Evolutionary conservation across 2,888 invertebrate genomes (phyloP).

Genomic region (Yponomeuta evonymella): DNA sequence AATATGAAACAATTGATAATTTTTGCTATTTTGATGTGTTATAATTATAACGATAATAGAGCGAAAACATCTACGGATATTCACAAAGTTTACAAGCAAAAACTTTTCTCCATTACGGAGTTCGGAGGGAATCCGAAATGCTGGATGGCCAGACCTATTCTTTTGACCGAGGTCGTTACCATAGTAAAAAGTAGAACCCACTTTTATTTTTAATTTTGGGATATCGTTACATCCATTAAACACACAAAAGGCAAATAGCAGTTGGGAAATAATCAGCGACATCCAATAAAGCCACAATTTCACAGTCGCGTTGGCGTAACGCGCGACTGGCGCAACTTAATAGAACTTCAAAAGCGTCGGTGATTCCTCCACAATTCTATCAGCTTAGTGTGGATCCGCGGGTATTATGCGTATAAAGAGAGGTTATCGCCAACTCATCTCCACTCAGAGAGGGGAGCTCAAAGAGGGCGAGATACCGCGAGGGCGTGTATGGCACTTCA

Average conservation of each 20-base stretch:
- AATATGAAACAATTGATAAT: too few relatives aligned
- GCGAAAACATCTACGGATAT: too few relatives aligned
- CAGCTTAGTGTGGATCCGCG: conserved; percentile 70
- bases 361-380: conserved; percentile 74
- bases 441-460: conserved; percentile 26
- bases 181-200: too few relatives aligned
- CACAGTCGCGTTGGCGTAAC: conserved; percentile 68
- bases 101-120: too few relatives aligned
- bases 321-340: conserved; percentile 72
- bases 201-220: too few relatives aligned
- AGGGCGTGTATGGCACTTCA: neutral
- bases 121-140: too few relatives aligned
- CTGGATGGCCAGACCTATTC: too few relatives aligned
- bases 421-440: conserved; percentile 58
- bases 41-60: too few relatives aligned
- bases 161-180: too few relatives aligned
- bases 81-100: too few relatives aligned
- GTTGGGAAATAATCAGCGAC: conserved; percentile 53
- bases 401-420: conserved; percentile 74
- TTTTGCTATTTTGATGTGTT: too few relatives aligned
- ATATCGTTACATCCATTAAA: neutral
- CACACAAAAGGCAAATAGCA: neutral
- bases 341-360: conserved; percentile 74
- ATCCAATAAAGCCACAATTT: conserved; percentile 71
- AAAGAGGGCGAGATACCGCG: conserved; percentile 7